phyloP scores from a whole-genome alignment of 2,797 vertebrate genomes.

The Gobionotothen gibberifrons region DNA sequence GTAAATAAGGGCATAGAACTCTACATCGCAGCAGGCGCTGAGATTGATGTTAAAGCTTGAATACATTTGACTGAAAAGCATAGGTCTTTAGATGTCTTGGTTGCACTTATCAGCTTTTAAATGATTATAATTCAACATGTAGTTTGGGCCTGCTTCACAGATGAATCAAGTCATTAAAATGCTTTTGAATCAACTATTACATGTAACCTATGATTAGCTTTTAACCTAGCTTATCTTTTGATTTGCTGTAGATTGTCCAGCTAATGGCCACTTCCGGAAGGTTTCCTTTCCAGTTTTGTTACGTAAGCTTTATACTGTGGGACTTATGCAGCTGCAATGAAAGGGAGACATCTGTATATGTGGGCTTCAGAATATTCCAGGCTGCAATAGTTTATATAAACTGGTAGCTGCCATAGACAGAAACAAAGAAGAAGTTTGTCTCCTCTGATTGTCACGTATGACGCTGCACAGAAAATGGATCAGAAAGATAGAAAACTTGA shows the following conservation, averaged over 20 bases:
- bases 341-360: not conserved
- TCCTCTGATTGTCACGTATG: conserved; percentile 7
- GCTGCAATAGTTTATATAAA: conserved; percentile 2
- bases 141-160: not conserved
- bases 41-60: not conserved
- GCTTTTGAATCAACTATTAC: not conserved
- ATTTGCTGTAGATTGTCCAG: not conserved
- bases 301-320: not conserved
- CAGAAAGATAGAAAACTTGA: not conserved
- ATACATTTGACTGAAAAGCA: not conserved
- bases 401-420: conserved; percentile 4
- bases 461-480: conserved; percentile 6
- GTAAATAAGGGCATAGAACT: conserved; percentile 4
- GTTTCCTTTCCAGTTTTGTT: not conserved
- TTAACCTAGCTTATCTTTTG: not conserved
- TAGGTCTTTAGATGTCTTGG: not conserved
- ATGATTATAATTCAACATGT: not conserved
- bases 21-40: not conserved
- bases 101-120: not conserved
- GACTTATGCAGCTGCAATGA: not conserved
- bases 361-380: conserved; percentile 7
- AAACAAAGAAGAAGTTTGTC: conserved; percentile 18
- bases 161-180: not conserved
- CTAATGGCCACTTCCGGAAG: not conserved
- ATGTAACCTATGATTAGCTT: not conserved